Evolutionary conservation across 2,797 vertebrate genomes (phyloP), one percentile per base, ranked within the genome.

Genomic region (Tympanoctomys barrerae): DNA sequence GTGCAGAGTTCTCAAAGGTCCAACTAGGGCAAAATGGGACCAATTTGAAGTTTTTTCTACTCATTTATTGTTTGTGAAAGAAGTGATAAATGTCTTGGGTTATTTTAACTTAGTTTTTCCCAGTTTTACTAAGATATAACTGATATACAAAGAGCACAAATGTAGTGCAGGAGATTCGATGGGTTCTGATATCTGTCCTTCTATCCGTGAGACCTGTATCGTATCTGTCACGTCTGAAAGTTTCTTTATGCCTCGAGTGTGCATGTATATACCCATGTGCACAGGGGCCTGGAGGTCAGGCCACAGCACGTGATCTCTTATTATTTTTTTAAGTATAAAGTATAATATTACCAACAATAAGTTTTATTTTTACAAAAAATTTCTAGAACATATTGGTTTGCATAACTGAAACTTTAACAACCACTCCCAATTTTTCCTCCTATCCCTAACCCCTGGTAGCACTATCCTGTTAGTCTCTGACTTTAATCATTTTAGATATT

Each of bases 1-100:
- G 24, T 83, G 19, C 9, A 70, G 26, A n/a, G 16, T 19, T 49
- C 26, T 77, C 82, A 12, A 33, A 0, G 54, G n/a, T 61, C 13
- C 39, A 91, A 46, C 57, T 52, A 89, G 54, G 52, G 39, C 36
- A 54, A 92, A 73, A 75, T 33, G 12, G 57, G 13, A 31, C 19
- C 21, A 42, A 9, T 54, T 21, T 94, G 81, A 68, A 90, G 59
- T 95, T 57, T 93, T 42, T 42, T 71, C 7, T 75, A 59, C 79
- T 85, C 90, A 61, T 68, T 57, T 89, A 82, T 66, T 68, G 24
- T 90, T 90, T 87, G 33, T 84, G 39, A 75, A 70, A n/a, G 22
- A 83, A 94, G 28, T 80, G 42, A 88, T 91, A 12, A 5, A 2
- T 92, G 89, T 84, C 39, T 82, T 46, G 5, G 73, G 70, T 81